phyloP scores from a whole-genome alignment of 2,113 vertebrate genomes.

The Labeo rohita region DNA sequence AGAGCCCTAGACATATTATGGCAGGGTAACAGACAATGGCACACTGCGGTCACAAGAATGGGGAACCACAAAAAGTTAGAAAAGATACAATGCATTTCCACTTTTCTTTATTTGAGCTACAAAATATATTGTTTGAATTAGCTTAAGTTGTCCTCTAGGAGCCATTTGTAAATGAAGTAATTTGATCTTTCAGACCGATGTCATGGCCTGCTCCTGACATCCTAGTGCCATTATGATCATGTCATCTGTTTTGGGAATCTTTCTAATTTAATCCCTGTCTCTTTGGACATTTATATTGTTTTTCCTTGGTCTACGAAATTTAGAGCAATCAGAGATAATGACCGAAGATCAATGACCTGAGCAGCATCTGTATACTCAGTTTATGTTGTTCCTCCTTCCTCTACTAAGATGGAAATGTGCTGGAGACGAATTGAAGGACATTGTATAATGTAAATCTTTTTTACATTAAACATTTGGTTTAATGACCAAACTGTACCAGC shows the following conservation, averaged over 20 bases:
- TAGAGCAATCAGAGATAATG: neutral
- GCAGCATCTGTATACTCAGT: neutral
- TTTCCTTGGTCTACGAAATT: neutral
- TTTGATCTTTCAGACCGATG: neutral
- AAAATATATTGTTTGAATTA: constrained; percentile 11
- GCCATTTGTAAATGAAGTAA: neutral
- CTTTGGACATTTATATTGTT: constrained; percentile 5
- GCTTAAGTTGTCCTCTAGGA: neutral
- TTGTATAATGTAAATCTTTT: neutral
- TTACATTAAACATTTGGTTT: neutral
- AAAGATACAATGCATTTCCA: neutral
- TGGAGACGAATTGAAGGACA: neutral
- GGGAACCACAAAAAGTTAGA: neutral
- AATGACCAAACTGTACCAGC: neutral
- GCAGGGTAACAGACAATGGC: constrained; percentile 19
- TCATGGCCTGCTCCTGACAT: neutral
- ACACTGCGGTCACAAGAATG: neutral
- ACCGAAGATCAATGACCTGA: neutral
- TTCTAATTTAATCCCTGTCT: neutral
- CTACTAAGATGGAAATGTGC: neutral
- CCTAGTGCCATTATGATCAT: constrained; percentile 8
- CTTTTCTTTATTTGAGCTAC: neutral
- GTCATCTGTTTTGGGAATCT: constrained; percentile 12
- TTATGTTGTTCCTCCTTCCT: neutral
- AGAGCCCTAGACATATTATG: constrained; percentile 47